Evolutionary conservation across 2,888 invertebrate genomes (phyloP), one percentile per base, ranked within the genome.

Genomic region (Thysanoteuthis rhombus): DNA sequence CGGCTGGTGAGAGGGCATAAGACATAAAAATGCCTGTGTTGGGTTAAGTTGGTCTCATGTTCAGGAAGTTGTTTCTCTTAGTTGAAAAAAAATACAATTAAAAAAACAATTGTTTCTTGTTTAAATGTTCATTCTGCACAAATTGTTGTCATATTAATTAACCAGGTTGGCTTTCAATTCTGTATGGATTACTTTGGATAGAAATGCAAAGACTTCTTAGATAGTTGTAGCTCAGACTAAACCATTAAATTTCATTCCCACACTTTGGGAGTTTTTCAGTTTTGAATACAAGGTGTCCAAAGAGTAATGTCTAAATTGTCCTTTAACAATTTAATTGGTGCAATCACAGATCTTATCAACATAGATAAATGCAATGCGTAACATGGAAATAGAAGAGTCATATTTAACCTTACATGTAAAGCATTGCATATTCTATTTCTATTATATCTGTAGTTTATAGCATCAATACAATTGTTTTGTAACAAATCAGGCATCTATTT

Each of bases 21-120:
- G 36, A 52, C 22, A 25, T 25, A 52, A n/a, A 75, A 32, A n/a
- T 75, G 25, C n/a, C n/a, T 16, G 16, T 75, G 16, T n/a, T 32
- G 58, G 58, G 28, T 58, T 32, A 28, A 58, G 32, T 58, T 75
- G n/a, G n/a, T 75, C n/a, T 75, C n/a, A 75, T 75, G 12, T 75
- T 75, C 75, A 75, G 75, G n/a, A 75, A 75, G n/a, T 75, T 75
- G n/a, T n/a, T n/a, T 75, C 75, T 75, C n/a, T 75, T n/a, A 75
- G 75, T 36, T 75, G 8, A n/a, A 75, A n/a, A 75, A 25, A 52
- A 52, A 25, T 25, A 25, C 22, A 52, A 52, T 25, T 22, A 32
- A 58, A 58, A 32, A 75, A 75, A n/a, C n/a, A n/a, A 75, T 75
- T 75, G 75, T 75, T 75, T 75, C 75, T 75, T 75, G 75, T 75